Base-by-base conservation (phyloP, 2,797 vertebrate genomes). In the Pangasius djambal region DNA sequence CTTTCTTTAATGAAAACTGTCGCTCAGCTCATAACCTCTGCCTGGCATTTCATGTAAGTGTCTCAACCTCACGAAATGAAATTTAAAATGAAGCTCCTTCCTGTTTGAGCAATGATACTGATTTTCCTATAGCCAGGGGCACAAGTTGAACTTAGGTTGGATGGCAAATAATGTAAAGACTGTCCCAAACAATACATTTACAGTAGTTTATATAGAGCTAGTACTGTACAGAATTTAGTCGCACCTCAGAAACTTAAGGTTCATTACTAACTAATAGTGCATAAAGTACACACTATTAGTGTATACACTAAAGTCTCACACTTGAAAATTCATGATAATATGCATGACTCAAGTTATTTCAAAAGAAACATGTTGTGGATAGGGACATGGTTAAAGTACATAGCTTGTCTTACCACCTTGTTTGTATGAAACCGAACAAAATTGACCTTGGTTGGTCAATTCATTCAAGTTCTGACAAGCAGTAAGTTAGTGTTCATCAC, bases 1-100 rank as follows among this genome's bases (percentile, higher is more conserved):
- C n/a, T 67, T 55, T 40, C 63, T 18, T 75, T 87, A 69, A 48
- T 87, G 25, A 79, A 79, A 83, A 88, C 48, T n/a, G 25, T 59
- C 67, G 2, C 50, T 70, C 52, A 50, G 28, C 82, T 67, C 55
- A 72, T 75, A 86, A 74, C 70, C 34, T 74, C 67, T 63, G 52
- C 67, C 82, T 83, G 59, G 28, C 31, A 48, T 74, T 25, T 48
- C 40, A 65, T 18, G 15, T 31, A 48, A n/a, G 61, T 50, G 82
- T 28, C 82, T 44, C 28, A 50, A 83, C 81, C 40, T 44, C 13
- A 83, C 3, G 16, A 65, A 83, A 83, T 65, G 22, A 65, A 44
- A 83, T 83, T 63, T 63, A 28, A 83, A 83, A 83, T 65, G 81
- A 63, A 16, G 22, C 57, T 28, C 57, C 59, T 15, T 44, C 25